These are phyloP conservation scores for Aselliscus stoliczkanus DNA, from an alignment of 2,797 vertebrate species.

Conservation along the genomic window DNA sequence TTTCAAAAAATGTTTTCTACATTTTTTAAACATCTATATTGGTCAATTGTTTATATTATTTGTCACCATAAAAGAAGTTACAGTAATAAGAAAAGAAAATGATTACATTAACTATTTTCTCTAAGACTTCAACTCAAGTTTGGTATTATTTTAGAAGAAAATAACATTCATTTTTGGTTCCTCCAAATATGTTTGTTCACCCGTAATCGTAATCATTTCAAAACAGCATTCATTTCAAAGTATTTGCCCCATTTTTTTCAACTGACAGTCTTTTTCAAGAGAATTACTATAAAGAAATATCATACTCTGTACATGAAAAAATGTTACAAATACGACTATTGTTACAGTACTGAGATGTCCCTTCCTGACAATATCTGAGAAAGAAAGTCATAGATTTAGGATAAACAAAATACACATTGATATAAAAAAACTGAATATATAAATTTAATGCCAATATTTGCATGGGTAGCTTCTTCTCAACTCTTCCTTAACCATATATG, in stretches of 20 bases:
- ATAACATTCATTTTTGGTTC: constrained; percentile 30
- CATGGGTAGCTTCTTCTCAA: background rate
- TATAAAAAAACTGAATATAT: background rate
- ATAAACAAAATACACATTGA: background rate
- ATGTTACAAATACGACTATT: background rate
- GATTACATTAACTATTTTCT: constrained; percentile 11
- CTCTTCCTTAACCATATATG: background rate
- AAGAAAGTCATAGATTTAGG: background rate
- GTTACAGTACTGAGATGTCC: background rate
- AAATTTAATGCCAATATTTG: background rate
- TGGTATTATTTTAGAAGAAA: constrained; percentile 30
- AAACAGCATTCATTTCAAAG: constrained; percentile 44
- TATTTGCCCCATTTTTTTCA: constrained; percentile 37
- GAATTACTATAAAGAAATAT: constrained; percentile 48
- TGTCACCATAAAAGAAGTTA: background rate
- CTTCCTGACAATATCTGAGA: background rate
- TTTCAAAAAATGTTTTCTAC: background rate
- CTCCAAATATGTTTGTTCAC: constrained; percentile 10
- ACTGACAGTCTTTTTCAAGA: constrained; percentile 32
- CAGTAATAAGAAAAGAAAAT: background rate
- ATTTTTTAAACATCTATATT: background rate
- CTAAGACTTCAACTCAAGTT: constrained; percentile 30
- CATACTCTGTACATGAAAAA: background rate
- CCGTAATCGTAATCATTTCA: constrained; percentile 23
- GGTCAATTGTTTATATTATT: background rate